These are phyloP conservation scores for Drosophila bunnanda DNA, from an alignment of 2,888 invertebrate genomes.

Conservation along the genomic window DNA sequence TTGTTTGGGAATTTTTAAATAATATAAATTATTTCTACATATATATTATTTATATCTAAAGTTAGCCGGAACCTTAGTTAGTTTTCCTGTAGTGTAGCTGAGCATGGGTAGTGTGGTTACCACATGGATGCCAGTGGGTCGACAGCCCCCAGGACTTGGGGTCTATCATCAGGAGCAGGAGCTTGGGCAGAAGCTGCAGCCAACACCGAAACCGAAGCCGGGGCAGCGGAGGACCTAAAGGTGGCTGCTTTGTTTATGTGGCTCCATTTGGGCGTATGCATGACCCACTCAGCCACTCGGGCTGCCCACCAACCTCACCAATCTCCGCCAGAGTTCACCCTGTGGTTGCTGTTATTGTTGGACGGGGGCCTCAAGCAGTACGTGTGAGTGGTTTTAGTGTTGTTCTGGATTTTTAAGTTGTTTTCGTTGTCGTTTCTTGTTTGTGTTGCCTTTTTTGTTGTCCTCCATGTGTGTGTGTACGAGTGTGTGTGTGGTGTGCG, in stretches of 20 bases:
- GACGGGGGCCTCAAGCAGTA: slow-evolving; percentile 68
- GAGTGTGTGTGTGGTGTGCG: slow-evolving; percentile 8
- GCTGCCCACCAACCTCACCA: slow-evolving; percentile 7
- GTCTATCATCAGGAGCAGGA: slow-evolving; percentile 46
- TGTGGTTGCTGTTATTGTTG: slow-evolving; percentile 41
- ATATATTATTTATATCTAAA: not conserved
- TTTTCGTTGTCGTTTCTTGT: slow-evolving; percentile 73
- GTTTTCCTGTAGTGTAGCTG: slow-evolving; percentile 7
- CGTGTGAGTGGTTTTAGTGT: slow-evolving; percentile 78
- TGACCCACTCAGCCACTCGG: slow-evolving; percentile 40
- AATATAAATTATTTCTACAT: not conserved
- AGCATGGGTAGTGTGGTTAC: slow-evolving; percentile 10
- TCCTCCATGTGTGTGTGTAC: slow-evolving; percentile 12
- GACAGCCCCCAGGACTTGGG: slow-evolving; percentile 55
- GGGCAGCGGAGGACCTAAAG: not conserved
- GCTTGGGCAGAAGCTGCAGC: slow-evolving; percentile 4
- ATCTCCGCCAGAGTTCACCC: slow-evolving; percentile 21
- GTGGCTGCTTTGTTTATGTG: slow-evolving; percentile 68
- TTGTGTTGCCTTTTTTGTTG: slow-evolving; percentile 59
- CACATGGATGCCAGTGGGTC: slow-evolving; percentile 44
- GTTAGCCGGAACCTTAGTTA: not conserved
- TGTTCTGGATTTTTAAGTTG: slow-evolving; percentile 80
- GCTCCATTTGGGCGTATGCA: slow-evolving; percentile 65
- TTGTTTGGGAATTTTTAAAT: not conserved
- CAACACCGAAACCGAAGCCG: slow-evolving; percentile 25